A percentile compares a stretch with the other conserved stretches of the same genome.
Evolutionary conservation across 2,113 vertebrate genomes (phyloP).

Genomic region (Odontophorus gujanensis): DNA sequence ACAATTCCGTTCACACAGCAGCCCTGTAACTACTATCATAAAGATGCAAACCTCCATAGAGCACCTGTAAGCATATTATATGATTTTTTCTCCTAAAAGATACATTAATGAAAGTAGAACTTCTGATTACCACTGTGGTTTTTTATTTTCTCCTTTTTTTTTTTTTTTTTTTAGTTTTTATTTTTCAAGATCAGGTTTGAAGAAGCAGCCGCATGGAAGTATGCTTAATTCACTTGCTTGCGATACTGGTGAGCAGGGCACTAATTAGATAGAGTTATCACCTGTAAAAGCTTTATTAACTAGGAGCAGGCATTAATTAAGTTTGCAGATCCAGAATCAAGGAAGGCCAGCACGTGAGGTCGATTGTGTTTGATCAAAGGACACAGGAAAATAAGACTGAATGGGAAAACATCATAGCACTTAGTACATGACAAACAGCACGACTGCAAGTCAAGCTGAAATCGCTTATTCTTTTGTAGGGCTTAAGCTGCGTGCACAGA

Average conservation of each 20-base stretch:
- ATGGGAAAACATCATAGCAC: not conserved
- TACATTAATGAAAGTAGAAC: not conserved
- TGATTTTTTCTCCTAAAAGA: not conserved
- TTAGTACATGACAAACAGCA: not conserved
- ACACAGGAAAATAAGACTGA: not conserved
- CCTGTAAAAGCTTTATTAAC: slow-evolving; percentile 22
- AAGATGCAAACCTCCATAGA: not conserved
- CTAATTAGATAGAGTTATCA: slow-evolving; percentile 2
- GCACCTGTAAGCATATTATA: not conserved
- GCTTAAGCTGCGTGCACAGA: not conserved
- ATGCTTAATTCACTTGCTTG: slow-evolving; percentile 49
- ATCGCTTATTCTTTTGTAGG: not conserved
- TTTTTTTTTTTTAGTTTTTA: not conserved
- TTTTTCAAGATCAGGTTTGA: not conserved
- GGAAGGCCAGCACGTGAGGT: not conserved
- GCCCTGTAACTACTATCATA: not conserved
- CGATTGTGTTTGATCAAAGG: not conserved
- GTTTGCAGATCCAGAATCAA: not conserved
- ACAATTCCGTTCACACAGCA: not conserved
- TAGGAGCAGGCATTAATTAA: slow-evolving; percentile 31
- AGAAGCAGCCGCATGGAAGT: slow-evolving; percentile 7
- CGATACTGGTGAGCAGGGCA: not conserved
- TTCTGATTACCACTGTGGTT: not conserved
- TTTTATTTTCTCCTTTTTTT: not conserved
- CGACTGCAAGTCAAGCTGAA: not conserved